These are phyloP conservation scores for Tamias sibiricus DNA, from an alignment of 2,113 vertebrate species.

Conservation along the genomic window DNA sequence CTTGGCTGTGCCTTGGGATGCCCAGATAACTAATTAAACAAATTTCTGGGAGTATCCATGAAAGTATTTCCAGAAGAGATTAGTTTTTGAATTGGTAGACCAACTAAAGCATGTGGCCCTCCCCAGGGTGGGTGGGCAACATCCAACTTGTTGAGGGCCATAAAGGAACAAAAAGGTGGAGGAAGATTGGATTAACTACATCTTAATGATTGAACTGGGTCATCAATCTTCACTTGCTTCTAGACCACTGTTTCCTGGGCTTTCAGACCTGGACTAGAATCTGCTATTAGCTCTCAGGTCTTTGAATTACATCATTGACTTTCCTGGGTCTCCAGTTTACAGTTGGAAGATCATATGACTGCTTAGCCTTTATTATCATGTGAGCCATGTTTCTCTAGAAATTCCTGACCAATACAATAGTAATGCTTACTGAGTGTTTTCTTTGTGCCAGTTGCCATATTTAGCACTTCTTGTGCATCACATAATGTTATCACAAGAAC, in stretches of 20 bases:
- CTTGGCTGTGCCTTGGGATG: background rate
- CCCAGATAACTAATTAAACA: background rate
- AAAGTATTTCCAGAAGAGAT: background rate
- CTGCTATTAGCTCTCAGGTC: background rate
- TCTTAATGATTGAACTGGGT: background rate
- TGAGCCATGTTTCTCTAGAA: background rate
- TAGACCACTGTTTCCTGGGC: background rate
- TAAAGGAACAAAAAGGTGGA: background rate
- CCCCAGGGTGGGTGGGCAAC: background rate
- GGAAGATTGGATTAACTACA: background rate
- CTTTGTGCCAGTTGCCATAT: background rate
- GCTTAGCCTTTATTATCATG: background rate
- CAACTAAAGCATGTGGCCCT: background rate
- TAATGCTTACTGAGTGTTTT: background rate
- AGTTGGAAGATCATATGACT: background rate
- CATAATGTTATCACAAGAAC: background rate
- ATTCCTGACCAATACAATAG: background rate
- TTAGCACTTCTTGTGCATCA: background rate
- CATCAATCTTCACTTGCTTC: background rate
- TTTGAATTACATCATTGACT: background rate
- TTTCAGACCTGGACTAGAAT: background rate
- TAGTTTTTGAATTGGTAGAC: background rate
- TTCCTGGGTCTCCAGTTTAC: background rate
- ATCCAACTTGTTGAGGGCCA: background rate
- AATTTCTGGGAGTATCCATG: background rate